A percentile compares a stretch with the other conserved stretches of the same genome.
Conservation (phyloP, 2,113 vertebrate genomes). For the Pseudorasbora parva region DNA sequence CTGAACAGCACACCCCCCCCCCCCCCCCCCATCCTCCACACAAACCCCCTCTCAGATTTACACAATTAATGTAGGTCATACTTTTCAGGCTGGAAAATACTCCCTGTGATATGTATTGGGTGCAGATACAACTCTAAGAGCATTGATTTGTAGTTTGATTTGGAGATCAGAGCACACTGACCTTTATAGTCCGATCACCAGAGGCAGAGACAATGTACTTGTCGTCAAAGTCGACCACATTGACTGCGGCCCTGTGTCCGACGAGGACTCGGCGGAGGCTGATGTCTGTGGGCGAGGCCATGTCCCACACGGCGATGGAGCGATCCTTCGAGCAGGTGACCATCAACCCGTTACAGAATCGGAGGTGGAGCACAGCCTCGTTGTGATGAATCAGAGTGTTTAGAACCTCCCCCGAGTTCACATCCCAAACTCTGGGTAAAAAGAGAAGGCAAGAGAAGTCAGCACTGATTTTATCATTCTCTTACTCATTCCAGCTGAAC, state of each 20-base stretch:
- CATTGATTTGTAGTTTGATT: background rate
- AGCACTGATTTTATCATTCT: background rate
- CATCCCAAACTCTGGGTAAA: constrained; percentile 90
- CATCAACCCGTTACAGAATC: constrained; percentile 97
- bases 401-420: constrained; percentile 94
- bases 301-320: constrained; percentile 98
- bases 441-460: background rate
- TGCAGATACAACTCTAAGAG: background rate
- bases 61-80: no score
- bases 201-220: constrained; percentile 98
- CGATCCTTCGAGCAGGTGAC: constrained; percentile 99
- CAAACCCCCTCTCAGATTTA: no score
- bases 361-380: constrained; percentile 93
- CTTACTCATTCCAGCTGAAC: background rate
- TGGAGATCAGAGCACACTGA: constrained; percentile 65
- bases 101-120: background rate
- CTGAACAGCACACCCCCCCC: no score
- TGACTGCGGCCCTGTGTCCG: constrained; percentile 94
- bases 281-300: constrained; percentile 97
- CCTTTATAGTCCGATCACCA: constrained; percentile 98
- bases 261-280: constrained; percentile 94
- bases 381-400: constrained; percentile 99
- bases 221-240: constrained; percentile 97
- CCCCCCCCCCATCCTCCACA: no score
- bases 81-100: no score